phyloP scores from a whole-genome alignment of 64 coral and sea anemone species.

The Hydrozoanthus tunicans region DNA sequence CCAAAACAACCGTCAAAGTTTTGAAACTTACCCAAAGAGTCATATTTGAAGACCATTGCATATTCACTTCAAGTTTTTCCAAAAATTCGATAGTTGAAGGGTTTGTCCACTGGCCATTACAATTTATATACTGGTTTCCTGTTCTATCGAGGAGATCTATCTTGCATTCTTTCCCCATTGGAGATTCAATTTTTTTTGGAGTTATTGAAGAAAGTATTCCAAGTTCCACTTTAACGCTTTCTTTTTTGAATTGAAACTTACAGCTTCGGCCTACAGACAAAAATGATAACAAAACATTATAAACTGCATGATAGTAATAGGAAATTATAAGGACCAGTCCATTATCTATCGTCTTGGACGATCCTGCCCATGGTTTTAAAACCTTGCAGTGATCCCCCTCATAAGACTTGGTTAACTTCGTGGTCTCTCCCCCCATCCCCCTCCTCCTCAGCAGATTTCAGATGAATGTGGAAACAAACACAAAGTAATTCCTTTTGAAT shows the following conservation, averaged over 20 bases:
- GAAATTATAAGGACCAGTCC: no score
- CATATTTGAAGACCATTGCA: not conserved
- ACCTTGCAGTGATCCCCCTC: no score
- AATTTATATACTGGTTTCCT: conserved; percentile 1
- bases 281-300: no score
- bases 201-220: not conserved
- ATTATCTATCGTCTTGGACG: no score
- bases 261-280: not conserved
- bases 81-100: not conserved
- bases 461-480: no score
- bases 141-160: not conserved
- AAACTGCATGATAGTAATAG: no score
- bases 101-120: not conserved
- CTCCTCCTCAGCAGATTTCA: no score
- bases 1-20: no score
- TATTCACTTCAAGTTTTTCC: not conserved
- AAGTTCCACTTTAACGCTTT: not conserved
- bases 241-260: not conserved
- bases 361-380: no score
- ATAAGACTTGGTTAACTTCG: no score
- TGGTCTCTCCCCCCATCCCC: no score
- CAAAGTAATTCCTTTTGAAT: no score
- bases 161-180: not conserved
- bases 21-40: not conserved
- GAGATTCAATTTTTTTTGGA: not conserved